A percentile compares a stretch with the other conserved stretches of the same genome.
phyloP scores from a whole-genome alignment of 1,140 invertebrate genomes.

The Linepithema humile region DNA sequence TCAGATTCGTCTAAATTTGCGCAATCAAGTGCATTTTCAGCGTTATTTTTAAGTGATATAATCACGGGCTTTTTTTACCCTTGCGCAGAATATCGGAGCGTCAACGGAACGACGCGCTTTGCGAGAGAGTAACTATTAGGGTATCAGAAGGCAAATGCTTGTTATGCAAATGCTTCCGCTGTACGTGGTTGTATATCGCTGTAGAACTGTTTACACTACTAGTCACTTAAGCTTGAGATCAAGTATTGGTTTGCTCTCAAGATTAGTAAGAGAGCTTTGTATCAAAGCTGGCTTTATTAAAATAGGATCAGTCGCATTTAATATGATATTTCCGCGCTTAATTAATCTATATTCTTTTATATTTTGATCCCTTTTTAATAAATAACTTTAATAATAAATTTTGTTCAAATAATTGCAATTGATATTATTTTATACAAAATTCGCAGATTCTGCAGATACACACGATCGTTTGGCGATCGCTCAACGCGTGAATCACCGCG shows the following conservation, averaged over 20 bases:
- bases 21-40: conserved; percentile 12
- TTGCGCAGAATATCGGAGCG: not conserved
- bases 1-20: conserved; percentile 25
- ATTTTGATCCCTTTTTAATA: not conserved
- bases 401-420: not conserved
- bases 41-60: conserved; percentile 15
- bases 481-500: conserved; percentile 28
- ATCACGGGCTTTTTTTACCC: not conserved
- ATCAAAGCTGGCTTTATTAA: not conserved
- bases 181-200: not conserved
- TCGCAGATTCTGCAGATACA: not conserved
- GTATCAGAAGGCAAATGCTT: too few relatives aligned
- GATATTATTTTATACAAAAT: not conserved
- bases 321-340: not conserved
- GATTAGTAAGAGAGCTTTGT: not conserved
- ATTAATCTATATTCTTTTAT: not conserved
- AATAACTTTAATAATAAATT: not conserved
- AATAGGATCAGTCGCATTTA: not conserved
- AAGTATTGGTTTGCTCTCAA: not conserved
- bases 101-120: not conserved
- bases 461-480: not conserved
- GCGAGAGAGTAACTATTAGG: too few relatives aligned
- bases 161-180: not conserved
- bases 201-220: not conserved
- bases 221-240: not conserved